Percentiles rank a stretch among this genome's conserved stretches.
These are phyloP conservation scores for Orientallactaga sibirica DNA, from an alignment of 2,797 vertebrate genomes.

Conservation along the genomic window DNA sequence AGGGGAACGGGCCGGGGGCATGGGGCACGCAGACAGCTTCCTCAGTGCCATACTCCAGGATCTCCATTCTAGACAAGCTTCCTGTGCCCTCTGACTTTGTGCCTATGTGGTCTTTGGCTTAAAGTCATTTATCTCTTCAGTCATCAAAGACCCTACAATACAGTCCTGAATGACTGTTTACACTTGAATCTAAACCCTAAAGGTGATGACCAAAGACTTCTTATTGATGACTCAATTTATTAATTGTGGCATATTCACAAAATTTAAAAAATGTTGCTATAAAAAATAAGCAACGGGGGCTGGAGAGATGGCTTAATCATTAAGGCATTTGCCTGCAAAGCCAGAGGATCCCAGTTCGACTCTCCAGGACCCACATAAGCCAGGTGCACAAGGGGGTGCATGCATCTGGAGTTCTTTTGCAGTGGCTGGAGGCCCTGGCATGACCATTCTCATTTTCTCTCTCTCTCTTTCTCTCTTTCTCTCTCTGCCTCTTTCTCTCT, in stretches of 20 bases:
- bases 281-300: neutral
- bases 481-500: too few relatives aligned
- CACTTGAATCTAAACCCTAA: neutral
- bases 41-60: neutral
- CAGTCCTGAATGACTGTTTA: neutral
- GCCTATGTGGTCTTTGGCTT: neutral
- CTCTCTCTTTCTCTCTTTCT: too few relatives aligned
- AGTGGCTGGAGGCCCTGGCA: too few relatives aligned
- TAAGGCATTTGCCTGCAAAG: too few relatives aligned
- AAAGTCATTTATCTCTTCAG: constrained; percentile 11
- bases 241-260: neutral
- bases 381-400: too few relatives aligned
- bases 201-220: constrained; percentile 1
- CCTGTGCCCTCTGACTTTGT: neutral
- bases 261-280: constrained; percentile 14
- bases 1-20: fast-evolving
- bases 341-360: too few relatives aligned
- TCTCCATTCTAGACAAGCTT: neutral
- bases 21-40: neutral
- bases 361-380: too few relatives aligned
- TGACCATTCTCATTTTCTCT: too few relatives aligned
- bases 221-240: constrained; percentile 23
- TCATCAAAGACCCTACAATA: neutral
- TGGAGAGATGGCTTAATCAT: too few relatives aligned
- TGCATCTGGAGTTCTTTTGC: too few relatives aligned